Percentiles rank a stretch among this genome's conserved stretches.
Evolutionary conservation across 1,140 invertebrate species (phyloP).

Genomic region (Bombus waltoni): DNA sequence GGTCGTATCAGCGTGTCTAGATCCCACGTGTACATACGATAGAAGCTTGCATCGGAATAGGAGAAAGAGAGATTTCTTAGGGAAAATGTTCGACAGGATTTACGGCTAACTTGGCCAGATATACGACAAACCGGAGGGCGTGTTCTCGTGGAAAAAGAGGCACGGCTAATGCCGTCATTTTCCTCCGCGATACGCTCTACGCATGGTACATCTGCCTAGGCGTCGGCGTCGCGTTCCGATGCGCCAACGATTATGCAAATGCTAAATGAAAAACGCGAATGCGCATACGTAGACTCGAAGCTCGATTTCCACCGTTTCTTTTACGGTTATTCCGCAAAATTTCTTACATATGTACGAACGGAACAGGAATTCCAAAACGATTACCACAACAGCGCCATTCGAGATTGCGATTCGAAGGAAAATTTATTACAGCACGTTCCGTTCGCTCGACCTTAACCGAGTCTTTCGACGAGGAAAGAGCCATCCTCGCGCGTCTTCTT

Average conservation of each 20-base stretch:
- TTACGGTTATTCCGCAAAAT: too few species aligned
- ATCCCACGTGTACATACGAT: neutral
- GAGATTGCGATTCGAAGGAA: neutral
- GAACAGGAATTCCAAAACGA: too few species aligned
- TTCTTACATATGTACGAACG: too few species aligned
- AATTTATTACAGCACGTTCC: constrained; percentile 13
- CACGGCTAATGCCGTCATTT: constrained; percentile 35
- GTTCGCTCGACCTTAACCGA: constrained; percentile 36
- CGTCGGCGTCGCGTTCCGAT: neutral
- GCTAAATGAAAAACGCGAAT: neutral
- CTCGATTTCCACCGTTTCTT: too few species aligned
- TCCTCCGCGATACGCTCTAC: neutral
- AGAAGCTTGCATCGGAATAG: neutral
- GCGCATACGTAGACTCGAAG: neutral
- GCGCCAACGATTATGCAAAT: neutral
- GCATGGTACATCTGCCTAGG: neutral
- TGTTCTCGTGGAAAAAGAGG: constrained; percentile 26
- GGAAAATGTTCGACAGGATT: constrained; percentile 7
- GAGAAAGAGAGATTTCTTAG: neutral
- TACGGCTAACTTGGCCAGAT: constrained; percentile 46
- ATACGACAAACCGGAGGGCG: neutral
- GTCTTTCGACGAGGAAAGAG: neutral
- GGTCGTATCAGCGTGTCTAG: constrained; percentile 11
- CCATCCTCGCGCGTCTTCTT: neutral
- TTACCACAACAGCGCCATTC: neutral